Evolutionary conservation across 1,140 invertebrate genomes (phyloP), one percentile per base, ranked within the genome.

Genomic region (Lycorma delicatula): DNA sequence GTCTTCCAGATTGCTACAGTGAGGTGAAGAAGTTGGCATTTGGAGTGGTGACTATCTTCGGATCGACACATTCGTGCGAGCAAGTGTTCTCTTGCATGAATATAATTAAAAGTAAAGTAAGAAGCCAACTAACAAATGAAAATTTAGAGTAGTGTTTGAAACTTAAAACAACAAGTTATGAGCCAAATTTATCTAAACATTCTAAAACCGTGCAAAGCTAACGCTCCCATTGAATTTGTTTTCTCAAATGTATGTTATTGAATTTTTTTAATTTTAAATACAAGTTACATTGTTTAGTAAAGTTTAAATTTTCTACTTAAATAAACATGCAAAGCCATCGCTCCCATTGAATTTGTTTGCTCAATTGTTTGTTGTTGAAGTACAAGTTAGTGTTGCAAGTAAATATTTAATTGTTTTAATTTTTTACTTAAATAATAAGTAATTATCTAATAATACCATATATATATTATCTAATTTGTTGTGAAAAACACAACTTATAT

Each of bases 101-200:
- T 59, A 55, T 66, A 57, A 66, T 64, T 53, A 64, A 66, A 62
- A 59, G 59, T 61, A 67, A 65, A 66, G 44, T 64, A 60, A 67
- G 62, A 67, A 67, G 58, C 56, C 62, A 61, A 59, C 56, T 64
- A 63, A 64, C 59, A 57, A 61, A 64, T 65, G 47, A 67, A 61
- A 64, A 62, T 58, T 53, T 62, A 58, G 58, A 61, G 38, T 58
- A 41, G 52, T 61, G 59, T 53, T 57, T 66, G 48, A 64, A 64
- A 66, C 53, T 65, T 25, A 64, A 64, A 63, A 38, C 36, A 31
- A 6, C 60, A 51, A 61, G 46, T 61, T 65, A 60, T 60, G 50
- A 55, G 52, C 58, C 62, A 58, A 44, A 63, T 56, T n/a, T 61
- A 59, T 26, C 48, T 29, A 63, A 64, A 64, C 57, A 62, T 64